Conservation (phyloP, 2,888 invertebrate genomes). For the Amphipoea oculea region DNA sequence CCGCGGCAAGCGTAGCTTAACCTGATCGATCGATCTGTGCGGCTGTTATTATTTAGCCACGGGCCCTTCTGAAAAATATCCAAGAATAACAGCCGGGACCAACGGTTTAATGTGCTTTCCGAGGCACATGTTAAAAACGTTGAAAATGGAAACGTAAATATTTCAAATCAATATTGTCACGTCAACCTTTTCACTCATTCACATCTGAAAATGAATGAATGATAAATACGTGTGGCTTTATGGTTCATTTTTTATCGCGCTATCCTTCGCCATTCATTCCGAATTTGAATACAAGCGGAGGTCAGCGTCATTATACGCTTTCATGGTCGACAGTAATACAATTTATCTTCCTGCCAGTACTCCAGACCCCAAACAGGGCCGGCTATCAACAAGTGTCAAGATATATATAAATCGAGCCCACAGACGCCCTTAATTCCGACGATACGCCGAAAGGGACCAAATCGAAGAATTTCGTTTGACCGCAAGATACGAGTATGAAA, state of each 20-base stretch:
- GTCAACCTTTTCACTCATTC: slow-evolving; percentile 30
- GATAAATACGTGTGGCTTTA: slow-evolving; percentile 51
- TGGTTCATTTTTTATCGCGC: slow-evolving; percentile 47
- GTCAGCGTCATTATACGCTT: slow-evolving; percentile 72
- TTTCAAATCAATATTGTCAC: slow-evolving; percentile 37
- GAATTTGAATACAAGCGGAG: slow-evolving; percentile 58
- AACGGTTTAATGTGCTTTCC: not conserved
- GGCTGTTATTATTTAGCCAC: too few relatives aligned
- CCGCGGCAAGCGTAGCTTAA: too few relatives aligned
- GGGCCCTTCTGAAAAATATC: not conserved
- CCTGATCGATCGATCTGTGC: too few relatives aligned
- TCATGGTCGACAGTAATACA: slow-evolving; percentile 71
- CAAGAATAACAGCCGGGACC: not conserved
- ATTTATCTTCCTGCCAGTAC: slow-evolving; percentile 79
- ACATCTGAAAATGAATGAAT: slow-evolving; percentile 34
- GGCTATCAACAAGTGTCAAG: slow-evolving; percentile 88
- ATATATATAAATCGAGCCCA: slow-evolving; percentile 78
- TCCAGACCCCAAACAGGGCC: slow-evolving; percentile 67
- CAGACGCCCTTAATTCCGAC: slow-evolving; percentile 65
- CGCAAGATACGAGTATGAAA: slow-evolving; percentile 47
- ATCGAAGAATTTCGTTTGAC: slow-evolving; percentile 52
- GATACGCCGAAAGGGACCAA: slow-evolving; percentile 50
- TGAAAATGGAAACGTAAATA: slow-evolving; percentile 20
- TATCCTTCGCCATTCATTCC: slow-evolving; percentile 55
- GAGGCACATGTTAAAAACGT: slow-evolving; percentile 4